Conservation (phyloP, 30 jellyfish, hydroid and myxozoan genomes). For the Aurelia aurita region DNA sequence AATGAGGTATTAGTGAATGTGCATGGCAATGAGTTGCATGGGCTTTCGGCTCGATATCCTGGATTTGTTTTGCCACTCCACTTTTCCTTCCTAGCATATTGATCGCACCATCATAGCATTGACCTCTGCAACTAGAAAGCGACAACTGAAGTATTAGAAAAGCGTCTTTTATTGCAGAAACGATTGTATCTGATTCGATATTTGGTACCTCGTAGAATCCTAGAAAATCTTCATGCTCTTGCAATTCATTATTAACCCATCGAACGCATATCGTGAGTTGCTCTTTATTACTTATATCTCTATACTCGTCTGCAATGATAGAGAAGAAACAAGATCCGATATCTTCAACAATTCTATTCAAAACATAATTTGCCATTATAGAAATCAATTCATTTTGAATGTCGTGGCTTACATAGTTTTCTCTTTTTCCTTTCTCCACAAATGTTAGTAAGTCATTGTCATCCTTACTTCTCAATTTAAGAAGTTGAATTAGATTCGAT, state of each 20-base stretch:
- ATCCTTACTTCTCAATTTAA: no score
- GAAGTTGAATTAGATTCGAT: no score
- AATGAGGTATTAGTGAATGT: conserved; percentile 71
- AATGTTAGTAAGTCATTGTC: no score
- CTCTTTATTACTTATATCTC: conserved; percentile 52
- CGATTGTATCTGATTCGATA: conserved; percentile 40
- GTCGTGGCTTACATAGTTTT: no score
- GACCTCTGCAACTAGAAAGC: conserved; percentile 64
- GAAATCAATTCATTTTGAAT: no score
- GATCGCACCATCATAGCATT: conserved; percentile 72
- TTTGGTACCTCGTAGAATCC: conserved; percentile 56
- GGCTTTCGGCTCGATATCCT: conserved; percentile 69
- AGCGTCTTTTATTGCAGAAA: conserved; percentile 62
- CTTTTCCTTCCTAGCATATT: conserved; percentile 73
- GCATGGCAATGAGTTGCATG: conserved; percentile 74
- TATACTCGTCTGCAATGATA: conserved; percentile 29
- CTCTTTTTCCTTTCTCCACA: no score
- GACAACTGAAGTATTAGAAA: not conserved
- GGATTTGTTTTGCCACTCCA: conserved; percentile 67
- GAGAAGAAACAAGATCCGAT: no score
- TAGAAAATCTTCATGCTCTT: conserved; percentile 54
- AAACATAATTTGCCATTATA: no score
- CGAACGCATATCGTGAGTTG: conserved; percentile 54
- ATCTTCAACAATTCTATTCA: no score
- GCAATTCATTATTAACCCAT: conserved; percentile 60